phyloP scores from a whole-genome alignment of 2,888 invertebrate species.

The Tinea pellionella region DNA sequence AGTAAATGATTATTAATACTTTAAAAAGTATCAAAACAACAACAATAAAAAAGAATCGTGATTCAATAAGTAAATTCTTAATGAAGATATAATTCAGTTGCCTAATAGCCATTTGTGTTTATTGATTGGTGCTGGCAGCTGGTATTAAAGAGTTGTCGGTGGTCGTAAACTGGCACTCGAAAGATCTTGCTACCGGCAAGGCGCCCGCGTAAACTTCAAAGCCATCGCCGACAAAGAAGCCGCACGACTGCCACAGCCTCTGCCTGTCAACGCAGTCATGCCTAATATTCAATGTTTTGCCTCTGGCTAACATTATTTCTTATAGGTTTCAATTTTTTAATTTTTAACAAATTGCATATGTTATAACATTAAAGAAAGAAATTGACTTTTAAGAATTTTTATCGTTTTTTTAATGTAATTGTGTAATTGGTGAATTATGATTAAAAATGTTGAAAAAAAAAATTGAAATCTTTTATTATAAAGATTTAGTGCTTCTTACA shows the following conservation, averaged over 20 bases:
- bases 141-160: conserved; percentile 51
- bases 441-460: too few relatives aligned
- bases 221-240: conserved; percentile 20
- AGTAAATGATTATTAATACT: too few relatives aligned
- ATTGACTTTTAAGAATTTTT: conserved; percentile 1
- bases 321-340: conserved; percentile 10
- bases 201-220: conserved; percentile 42
- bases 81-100: background rate
- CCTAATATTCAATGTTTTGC: conserved; percentile 26
- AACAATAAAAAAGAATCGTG: too few relatives aligned
- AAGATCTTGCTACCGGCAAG: background rate
- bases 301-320: conserved; percentile 31
- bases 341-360: background rate
- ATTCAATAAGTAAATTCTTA: background rate
- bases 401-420: too few relatives aligned
- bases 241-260: conserved; percentile 23
- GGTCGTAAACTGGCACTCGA: conserved; percentile 62
- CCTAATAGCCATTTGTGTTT: background rate
- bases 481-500: too few relatives aligned
- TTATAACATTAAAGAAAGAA: background rate
- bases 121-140: conserved; percentile 28
- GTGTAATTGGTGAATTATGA: too few relatives aligned
- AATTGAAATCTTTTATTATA: background rate
- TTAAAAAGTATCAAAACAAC: too few relatives aligned
- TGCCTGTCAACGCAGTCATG: conserved; percentile 61